A percentile compares a stretch with the other conserved stretches of the same genome.
phyloP scores from a whole-genome alignment of 1,140 invertebrate species.

The Cydia splendana region DNA sequence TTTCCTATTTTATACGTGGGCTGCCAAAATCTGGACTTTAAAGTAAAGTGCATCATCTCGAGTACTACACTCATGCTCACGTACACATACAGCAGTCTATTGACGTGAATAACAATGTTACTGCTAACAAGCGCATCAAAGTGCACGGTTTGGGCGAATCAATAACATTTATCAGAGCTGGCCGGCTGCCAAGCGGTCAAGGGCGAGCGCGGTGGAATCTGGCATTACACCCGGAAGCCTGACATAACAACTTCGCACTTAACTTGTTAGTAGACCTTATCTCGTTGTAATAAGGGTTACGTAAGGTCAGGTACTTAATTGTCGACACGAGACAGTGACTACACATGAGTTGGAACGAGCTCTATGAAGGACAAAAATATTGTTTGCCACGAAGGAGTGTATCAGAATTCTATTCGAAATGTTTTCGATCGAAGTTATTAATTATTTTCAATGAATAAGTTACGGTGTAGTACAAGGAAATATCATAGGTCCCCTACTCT shows the following conservation, averaged over 20 bases:
- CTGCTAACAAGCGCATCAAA: not conserved
- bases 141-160: conserved; percentile 5
- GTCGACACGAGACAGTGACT: no score
- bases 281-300: no score
- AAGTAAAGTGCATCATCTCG: no score
- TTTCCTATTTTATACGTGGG: no score
- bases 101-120: conserved; percentile 11
- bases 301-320: no score
- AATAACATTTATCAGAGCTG: conserved; percentile 23
- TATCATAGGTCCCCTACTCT: not conserved
- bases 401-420: not conserved
- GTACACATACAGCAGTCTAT: not conserved
- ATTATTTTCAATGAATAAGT: no score
- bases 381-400: no score
- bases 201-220: not conserved
- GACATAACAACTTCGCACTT: not conserved
- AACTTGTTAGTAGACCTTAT: no score
- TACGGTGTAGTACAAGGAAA: not conserved
- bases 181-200: conserved; percentile 12
- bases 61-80: not conserved
- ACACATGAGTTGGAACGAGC: no score
- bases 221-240: not conserved
- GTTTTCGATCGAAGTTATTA: not conserved
- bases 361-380: no score
- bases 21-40: no score